These are phyloP conservation scores for cattle (Bos taurus) DNA, from an alignment of 2,113 vertebrate species.

Conservation along the genomic window DNA sequence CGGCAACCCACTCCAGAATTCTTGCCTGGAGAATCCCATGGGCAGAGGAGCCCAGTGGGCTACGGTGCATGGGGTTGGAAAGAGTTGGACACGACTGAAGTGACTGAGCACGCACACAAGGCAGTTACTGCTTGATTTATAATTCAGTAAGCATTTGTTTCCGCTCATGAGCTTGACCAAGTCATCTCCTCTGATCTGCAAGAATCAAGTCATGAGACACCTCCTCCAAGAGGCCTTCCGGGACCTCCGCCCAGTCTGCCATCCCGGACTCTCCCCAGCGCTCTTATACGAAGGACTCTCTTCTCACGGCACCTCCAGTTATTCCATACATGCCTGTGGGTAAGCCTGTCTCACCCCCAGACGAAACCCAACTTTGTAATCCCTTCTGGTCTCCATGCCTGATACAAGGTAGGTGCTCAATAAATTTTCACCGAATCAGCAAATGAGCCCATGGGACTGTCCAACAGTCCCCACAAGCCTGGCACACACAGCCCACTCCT, in stretches of 20 bases:
- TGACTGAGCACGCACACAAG: fast-evolving
- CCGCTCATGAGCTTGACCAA: fast-evolving
- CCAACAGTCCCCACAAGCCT: not conserved
- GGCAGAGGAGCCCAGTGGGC: not conserved
- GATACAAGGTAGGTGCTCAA: fast-evolving
- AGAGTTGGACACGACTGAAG: not conserved
- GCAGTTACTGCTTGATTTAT: fast-evolving
- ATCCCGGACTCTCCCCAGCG: fast-evolving
- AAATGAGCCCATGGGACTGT: fast-evolving
- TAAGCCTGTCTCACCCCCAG: not conserved
- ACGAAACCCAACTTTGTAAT: fast-evolving
- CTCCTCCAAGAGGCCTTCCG: not conserved
- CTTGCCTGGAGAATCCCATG: not conserved
- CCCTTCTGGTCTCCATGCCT: not conserved
- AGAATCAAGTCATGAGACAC: not conserved
- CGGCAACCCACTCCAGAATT: not conserved
- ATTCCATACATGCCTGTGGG: not conserved
- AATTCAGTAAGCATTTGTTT: not conserved
- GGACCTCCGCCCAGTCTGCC: not conserved
- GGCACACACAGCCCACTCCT: not conserved
- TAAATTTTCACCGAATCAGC: not conserved
- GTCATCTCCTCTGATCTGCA: not conserved
- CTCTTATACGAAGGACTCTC: fast-evolving
- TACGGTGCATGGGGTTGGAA: fast-evolving
- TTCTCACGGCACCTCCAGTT: fast-evolving